Evolutionary conservation across 2,888 invertebrate species (phyloP), one percentile per base, ranked within the genome.

Genomic region (Athalia circularis): DNA sequence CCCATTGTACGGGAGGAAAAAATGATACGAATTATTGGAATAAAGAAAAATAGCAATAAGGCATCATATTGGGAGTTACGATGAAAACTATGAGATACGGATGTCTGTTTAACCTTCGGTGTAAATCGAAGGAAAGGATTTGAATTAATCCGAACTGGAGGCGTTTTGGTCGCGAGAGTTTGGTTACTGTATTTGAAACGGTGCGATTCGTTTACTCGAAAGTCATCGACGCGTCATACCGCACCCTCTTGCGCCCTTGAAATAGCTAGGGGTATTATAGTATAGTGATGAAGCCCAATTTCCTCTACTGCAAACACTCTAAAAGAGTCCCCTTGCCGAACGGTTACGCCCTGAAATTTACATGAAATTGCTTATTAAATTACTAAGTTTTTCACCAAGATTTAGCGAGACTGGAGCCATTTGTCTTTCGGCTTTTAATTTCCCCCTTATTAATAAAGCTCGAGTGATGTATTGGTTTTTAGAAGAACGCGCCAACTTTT

Each of bases 351-450:
- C 70, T 77, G 80, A 82, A 87, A 88, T 88, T 88, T 88, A 86
- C 88, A 88, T 88, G 87, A 88, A 88, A 89, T 89, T 89, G 88
- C 88, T 88, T 89, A 89, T 88, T 89, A 89, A 88, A 88, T 88
- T 85, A 87, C 87, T 85, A 85, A 88, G 85, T 87, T 88, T 88
- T 88, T 86, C 85, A 81, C 83, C 84, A 88, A 87, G 88, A 88
- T 88, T 88, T 88, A 88, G 86, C 85, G 87, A 80, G 83, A 84
- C 84, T 82, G 80, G 81, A 83, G 85, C 87, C 88, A 88, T 88
- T 88, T 87, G 86, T 88, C 87, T 88, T 88, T 84, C 82, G 81
- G 84, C 84, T 85, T 87, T 86, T 87, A 87, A 87, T 87, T 87
- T 86, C 84, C 79, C 78, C 70, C 62, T 76, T 80, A 83, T 86